Evolutionary conservation across 2,113 vertebrate genomes (phyloP), one percentile per base, ranked within the genome.

Genomic region (Heliornis fulica): DNA sequence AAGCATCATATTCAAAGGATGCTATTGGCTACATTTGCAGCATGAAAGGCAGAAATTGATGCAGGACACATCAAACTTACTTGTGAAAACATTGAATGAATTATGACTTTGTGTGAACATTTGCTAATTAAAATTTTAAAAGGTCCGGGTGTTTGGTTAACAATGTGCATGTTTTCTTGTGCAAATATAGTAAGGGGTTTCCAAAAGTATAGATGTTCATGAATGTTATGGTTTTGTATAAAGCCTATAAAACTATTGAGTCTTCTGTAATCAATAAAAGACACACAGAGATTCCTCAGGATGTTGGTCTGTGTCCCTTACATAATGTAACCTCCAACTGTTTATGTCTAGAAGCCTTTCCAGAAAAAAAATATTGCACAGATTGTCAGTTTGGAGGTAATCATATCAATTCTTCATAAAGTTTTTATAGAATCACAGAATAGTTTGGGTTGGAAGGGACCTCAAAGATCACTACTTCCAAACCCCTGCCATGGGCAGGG

Each of bases 21-120:
- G 8, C 16, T 31, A 10, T n/a, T 0, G 4, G 45, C 18, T 71
- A 46, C 12, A 40, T 75, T 92, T 95, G 81, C 56, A 78, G 22
- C 22, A 36, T 40, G 59, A 60, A 76, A 45, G 12, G 31, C 13
- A 92, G 56, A 65, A 7, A 36, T 31, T 81, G 22, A 4, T 11
- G 8, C 22, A 76, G n/a, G 31, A 68, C 31, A 51, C 51, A 10
- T 43, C 14, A 64, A 45, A 65, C 0, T 2, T 64, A 51, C 22
- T 75, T 21, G 26, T 45, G 34, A 61, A 0, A 1, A 34, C 6
- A n/a, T 1, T 34, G 38, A 70, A 53, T 19, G 10, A 7, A 5
- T 84, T 83, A 78, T 64, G 38, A 61, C 26, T 89, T 61, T 45
- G 19, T 2, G 2, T 50, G 45, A 82, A 63, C 2, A 36, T 38